These are phyloP conservation scores for Andrena marginata DNA, from an alignment of 2,888 invertebrate genomes.

Conservation along the genomic window DNA sequence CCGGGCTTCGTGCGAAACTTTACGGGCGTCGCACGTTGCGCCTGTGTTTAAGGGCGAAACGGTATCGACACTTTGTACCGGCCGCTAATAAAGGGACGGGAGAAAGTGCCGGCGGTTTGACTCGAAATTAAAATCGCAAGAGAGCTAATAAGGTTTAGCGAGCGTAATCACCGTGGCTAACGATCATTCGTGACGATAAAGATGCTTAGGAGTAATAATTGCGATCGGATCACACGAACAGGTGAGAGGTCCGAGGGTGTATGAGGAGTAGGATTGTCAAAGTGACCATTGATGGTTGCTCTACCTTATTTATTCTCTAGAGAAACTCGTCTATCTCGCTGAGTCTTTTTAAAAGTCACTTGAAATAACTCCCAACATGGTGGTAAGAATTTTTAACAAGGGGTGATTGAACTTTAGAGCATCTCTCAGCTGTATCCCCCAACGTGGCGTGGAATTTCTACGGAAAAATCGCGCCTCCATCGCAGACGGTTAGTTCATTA, in stretches of 20 bases:
- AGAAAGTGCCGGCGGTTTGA: neutral
- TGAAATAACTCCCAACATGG: too few species aligned
- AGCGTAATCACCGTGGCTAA: neutral
- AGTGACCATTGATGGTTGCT: too few species aligned
- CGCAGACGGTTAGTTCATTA: conserved; percentile 35
- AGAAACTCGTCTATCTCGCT: too few species aligned
- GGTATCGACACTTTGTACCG: conserved; percentile 24
- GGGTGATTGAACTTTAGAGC: too few species aligned
- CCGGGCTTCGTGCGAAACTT: conserved; percentile 32
- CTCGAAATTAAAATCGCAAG: neutral
- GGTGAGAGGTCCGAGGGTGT: too few species aligned
- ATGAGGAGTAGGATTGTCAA: too few species aligned
- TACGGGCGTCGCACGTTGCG: conserved; percentile 28
- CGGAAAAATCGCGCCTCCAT: neutral
- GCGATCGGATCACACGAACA: neutral
- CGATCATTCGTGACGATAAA: neutral
- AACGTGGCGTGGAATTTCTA: conserved; percentile 16
- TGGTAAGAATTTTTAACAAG: too few species aligned
- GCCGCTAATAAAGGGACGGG: conserved; percentile 10
- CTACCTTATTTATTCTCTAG: too few species aligned
- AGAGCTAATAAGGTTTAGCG: neutral
- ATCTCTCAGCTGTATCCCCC: neutral
- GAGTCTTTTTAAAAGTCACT: too few species aligned
- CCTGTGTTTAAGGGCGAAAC: neutral
- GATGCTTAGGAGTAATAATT: neutral